Percentiles rank a stretch among this genome's conserved stretches.
These are phyloP conservation scores for Crypturellus undulatus DNA, from an alignment of 2,113 vertebrate genomes.

Conservation along the genomic window DNA sequence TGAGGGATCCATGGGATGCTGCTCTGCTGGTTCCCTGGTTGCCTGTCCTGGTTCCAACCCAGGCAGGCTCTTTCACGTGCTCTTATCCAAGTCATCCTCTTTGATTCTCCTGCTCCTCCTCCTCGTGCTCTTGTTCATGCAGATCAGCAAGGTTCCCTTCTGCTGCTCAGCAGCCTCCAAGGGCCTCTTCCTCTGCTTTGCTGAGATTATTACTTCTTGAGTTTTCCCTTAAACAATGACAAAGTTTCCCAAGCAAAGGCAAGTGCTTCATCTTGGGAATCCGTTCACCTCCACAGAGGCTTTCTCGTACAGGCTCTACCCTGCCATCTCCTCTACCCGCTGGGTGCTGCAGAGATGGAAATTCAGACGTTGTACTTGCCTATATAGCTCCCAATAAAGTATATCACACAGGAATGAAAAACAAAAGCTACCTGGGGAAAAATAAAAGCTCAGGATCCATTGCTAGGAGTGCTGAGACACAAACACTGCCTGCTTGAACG, in stretches of 20 bases:
- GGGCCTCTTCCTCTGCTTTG: neutral
- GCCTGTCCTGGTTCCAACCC: neutral
- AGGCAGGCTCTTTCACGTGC: rapidly evolving
- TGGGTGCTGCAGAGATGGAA: neutral
- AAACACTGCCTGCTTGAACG: rapidly evolving
- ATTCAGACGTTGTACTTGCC: neutral
- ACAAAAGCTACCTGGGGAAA: neutral
- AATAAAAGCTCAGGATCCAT: neutral
- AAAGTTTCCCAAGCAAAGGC: neutral
- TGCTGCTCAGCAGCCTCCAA: neutral
- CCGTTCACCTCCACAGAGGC: neutral
- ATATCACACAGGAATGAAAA: neutral
- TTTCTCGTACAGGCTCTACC: neutral
- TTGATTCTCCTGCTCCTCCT: neutral
- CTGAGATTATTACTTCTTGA: neutral
- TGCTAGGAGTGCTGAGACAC: neutral
- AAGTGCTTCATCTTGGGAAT: neutral
- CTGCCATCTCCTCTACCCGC: neutral
- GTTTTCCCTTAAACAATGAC: neutral
- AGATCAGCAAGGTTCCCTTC: neutral
- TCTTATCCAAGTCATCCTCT: neutral
- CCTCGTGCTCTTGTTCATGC: neutral
- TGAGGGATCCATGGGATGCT: rapidly evolving
- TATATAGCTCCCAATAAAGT: neutral
- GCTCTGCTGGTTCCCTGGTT: neutral